phyloP scores from a whole-genome alignment of 2,113 vertebrate species.

The Leptocoma aspasia region DNA sequence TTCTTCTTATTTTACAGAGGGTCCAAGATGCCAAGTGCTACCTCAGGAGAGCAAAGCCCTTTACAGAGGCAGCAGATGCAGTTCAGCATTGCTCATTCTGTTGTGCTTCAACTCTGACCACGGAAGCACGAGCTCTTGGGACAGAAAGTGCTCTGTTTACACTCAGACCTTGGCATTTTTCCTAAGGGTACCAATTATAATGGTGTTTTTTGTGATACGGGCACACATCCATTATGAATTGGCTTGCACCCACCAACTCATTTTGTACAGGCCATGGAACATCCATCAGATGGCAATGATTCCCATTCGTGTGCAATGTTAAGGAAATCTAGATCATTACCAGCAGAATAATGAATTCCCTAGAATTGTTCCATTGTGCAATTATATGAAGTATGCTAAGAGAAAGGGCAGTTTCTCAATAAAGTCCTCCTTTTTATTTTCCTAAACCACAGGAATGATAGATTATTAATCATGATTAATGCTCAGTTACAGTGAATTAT shows the following conservation, averaged over 20 bases:
- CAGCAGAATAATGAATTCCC: slow-evolving; percentile 7
- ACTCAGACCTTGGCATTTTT: slow-evolving; percentile 30
- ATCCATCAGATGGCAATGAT: slow-evolving; percentile 19
- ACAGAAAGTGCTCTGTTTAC: slow-evolving; percentile 45
- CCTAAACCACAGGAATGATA: neutral
- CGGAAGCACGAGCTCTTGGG: neutral
- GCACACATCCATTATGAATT: slow-evolving; percentile 45
- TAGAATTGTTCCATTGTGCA: neutral
- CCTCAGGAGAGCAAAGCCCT: neutral
- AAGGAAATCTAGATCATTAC: slow-evolving; percentile 34
- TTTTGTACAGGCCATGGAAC: slow-evolving; percentile 46
- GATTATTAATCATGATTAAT: slow-evolving; percentile 47
- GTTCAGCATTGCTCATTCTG: neutral
- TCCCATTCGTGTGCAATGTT: neutral
- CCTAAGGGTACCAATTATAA: slow-evolving; percentile 45
- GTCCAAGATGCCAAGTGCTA: neutral
- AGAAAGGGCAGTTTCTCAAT: slow-evolving; percentile 9
- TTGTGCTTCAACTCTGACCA: neutral
- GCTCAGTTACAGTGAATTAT: slow-evolving; percentile 12
- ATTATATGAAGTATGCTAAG: neutral
- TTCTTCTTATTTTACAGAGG: neutral
- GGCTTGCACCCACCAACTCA: slow-evolving; percentile 44
- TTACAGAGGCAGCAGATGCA: slow-evolving; percentile 16
- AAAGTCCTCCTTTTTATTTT: neutral
- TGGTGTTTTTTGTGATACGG: slow-evolving; percentile 32